Conservation (phyloP, 2,888 invertebrate species). For the Mesochorus sp. region DNA sequence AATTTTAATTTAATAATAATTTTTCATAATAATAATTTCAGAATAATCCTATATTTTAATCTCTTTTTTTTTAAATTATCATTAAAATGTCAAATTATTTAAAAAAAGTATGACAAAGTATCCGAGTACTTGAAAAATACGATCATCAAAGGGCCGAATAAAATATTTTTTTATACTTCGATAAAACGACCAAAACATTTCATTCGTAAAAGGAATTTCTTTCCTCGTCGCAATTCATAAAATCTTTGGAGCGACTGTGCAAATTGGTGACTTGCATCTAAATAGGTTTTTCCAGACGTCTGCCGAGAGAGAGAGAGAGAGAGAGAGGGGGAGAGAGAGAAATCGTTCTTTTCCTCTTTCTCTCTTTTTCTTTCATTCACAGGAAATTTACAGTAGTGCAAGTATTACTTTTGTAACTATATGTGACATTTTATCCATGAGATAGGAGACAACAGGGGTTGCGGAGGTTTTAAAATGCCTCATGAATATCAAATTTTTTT, state of each 20-base stretch:
- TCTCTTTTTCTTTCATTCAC: not conserved
- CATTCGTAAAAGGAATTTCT: conserved; percentile 56
- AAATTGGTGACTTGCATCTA: conserved; percentile 72
- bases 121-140: too few relatives aligned
- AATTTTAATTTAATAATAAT: too few relatives aligned
- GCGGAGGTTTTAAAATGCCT: conserved; percentile 74
- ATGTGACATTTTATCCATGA: conserved; percentile 34
- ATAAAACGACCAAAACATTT: too few relatives aligned
- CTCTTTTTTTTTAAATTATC: too few relatives aligned
- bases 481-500: conserved; percentile 75
- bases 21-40: too few relatives aligned
- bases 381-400: not conserved
- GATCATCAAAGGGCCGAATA: too few relatives aligned
- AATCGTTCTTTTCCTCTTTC: conserved; percentile 11
- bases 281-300: conserved; percentile 71
- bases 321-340: too few relatives aligned
- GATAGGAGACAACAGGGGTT: conserved; percentile 48
- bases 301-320: conserved; percentile 64
- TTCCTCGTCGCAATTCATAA: conserved; percentile 49
- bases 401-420: conserved; percentile 60
- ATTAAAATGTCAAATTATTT: too few relatives aligned
- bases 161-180: too few relatives aligned
- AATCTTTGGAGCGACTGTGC: conserved; percentile 39
- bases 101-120: too few relatives aligned
- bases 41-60: too few relatives aligned